Conservation (phyloP, 2,797 vertebrate species). For the Enteromius mattozi region DNA sequence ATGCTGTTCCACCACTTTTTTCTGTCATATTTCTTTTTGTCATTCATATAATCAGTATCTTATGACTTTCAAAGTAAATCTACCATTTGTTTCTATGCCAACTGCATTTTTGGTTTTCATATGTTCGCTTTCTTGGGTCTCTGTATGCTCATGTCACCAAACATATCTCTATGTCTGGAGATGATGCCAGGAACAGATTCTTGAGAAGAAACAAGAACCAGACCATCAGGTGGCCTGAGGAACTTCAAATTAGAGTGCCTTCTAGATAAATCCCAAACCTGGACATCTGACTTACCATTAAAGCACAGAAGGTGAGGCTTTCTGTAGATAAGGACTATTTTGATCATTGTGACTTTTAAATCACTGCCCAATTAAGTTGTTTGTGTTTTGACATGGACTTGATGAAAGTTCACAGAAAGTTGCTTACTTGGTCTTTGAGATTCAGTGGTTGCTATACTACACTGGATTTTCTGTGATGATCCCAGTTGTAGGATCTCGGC, state of each 20-base stretch:
- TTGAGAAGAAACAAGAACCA: constrained; percentile 81
- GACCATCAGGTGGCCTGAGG: constrained; percentile 78
- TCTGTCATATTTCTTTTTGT: constrained; percentile 19
- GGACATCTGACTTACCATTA: constrained; percentile 75
- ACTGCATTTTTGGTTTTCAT: neutral
- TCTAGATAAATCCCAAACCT: constrained; percentile 72
- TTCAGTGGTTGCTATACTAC: neutral
- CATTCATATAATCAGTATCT: neutral
- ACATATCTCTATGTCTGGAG: constrained; percentile 81
- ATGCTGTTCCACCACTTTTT: constrained; percentile 36
- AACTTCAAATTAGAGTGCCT: constrained; percentile 80
- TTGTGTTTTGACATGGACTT: neutral
- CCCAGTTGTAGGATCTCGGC: constrained; percentile 27
- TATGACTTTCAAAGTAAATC: neutral
- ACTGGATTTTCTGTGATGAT: constrained; percentile 10
- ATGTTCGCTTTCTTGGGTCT: neutral
- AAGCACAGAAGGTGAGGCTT: constrained; percentile 87
- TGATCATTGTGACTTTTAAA: neutral
- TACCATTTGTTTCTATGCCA: neutral
- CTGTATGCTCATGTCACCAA: constrained; percentile 74
- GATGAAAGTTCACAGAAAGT: neutral
- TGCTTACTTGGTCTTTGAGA: neutral
- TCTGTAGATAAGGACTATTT: neutral
- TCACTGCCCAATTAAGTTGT: neutral
- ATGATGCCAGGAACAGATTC: constrained; percentile 82